A percentile compares a stretch with the other conserved stretches of the same genome.
These are phyloP conservation scores for Chrosomus eos DNA, from an alignment of 2,797 vertebrate genomes.

Conservation along the genomic window DNA sequence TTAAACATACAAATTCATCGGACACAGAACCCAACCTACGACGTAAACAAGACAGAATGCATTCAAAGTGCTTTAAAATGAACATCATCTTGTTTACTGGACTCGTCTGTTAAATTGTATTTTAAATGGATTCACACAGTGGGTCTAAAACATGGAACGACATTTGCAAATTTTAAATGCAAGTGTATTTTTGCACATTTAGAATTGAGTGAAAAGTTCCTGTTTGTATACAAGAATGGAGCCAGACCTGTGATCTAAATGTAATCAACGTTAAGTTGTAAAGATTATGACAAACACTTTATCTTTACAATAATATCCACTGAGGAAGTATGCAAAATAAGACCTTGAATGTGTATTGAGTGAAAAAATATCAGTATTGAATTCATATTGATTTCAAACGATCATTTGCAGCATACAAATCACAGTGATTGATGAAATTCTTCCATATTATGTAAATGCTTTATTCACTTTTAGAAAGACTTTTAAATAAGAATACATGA, in stretches of 20 bases:
- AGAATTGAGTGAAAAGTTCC: neutral
- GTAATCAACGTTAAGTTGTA: neutral
- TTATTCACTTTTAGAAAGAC: neutral
- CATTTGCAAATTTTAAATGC: neutral
- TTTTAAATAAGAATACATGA: neutral
- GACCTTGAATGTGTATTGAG: too few relatives aligned
- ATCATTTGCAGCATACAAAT: neutral
- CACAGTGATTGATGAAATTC: neutral
- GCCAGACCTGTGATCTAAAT: neutral
- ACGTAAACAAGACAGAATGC: conserved; percentile 2
- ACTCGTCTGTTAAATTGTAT: neutral
- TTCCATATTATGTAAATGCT: neutral
- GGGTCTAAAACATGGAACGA: neutral
- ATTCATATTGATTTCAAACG: too few relatives aligned
- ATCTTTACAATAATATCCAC: neutral
- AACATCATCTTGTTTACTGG: neutral
- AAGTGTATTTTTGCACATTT: neutral
- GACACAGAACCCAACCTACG: neutral
- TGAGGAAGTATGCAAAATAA: neutral
- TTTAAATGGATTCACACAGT: neutral
- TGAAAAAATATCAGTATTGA: too few relatives aligned
- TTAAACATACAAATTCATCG: conserved; percentile 36
- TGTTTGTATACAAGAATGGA: neutral
- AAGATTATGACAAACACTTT: neutral
- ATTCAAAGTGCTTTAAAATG: neutral